These are phyloP conservation scores for Graptemys geographica DNA, from an alignment of 2,797 vertebrate genomes.

Conservation along the genomic window DNA sequence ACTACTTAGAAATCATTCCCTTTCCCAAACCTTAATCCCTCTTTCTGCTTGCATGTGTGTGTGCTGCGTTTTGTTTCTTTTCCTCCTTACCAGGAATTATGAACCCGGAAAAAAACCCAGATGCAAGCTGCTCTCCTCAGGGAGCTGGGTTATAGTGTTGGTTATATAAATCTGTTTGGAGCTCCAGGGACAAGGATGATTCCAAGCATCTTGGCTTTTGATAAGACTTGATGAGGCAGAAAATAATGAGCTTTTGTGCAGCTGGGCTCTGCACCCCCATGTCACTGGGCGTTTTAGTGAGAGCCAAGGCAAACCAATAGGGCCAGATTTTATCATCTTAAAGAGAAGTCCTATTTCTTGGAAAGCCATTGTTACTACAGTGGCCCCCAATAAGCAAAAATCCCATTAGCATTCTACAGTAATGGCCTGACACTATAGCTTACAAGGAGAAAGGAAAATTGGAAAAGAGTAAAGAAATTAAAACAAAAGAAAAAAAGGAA, in stretches of 20 bases:
- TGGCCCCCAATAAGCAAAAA: not conserved
- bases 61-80: not conserved
- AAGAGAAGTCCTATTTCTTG: not conserved
- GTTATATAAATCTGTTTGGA: constrained; percentile 53
- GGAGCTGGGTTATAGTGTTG: constrained; percentile 33
- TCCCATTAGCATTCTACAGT: not conserved
- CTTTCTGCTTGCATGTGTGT: not conserved
- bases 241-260: constrained; percentile 62
- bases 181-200: constrained; percentile 42
- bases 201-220: constrained; percentile 33
- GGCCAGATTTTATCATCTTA: not conserved
- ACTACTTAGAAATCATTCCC: not conserved
- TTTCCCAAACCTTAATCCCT: not conserved
- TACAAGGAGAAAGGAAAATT: not conserved
- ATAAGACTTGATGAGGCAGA: constrained; percentile 68
- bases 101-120: not conserved
- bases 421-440: not conserved
- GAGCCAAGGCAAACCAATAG: constrained; percentile 29
- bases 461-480: not conserved
- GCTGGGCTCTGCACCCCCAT: constrained; percentile 59
- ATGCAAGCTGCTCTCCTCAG: not conserved
- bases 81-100: not conserved
- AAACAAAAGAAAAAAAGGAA: not conserved
- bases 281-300: not conserved
- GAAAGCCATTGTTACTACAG: not conserved